phyloP scores from a whole-genome alignment of 2,113 vertebrate genomes.

The Strigops habroptila region DNA sequence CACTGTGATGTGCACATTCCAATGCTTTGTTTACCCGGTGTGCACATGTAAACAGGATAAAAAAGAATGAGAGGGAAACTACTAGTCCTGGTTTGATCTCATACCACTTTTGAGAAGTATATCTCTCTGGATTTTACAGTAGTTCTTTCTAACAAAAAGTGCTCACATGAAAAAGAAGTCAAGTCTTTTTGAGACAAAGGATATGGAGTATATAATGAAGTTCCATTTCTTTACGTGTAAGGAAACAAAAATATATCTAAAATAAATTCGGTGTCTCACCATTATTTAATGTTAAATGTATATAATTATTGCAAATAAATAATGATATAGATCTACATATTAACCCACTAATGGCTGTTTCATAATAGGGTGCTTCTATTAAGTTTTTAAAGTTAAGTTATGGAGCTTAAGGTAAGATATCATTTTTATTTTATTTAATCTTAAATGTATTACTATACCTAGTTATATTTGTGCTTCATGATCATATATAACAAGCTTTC shows the following conservation, averaged over 20 bases:
- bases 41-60: background rate
- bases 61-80: background rate
- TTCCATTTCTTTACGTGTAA: background rate
- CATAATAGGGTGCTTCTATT: background rate
- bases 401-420: background rate
- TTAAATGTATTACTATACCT: background rate
- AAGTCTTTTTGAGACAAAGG: background rate
- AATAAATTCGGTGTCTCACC: background rate
- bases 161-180: background rate
- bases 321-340: background rate
- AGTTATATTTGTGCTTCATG: background rate
- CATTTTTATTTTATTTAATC: background rate
- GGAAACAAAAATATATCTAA: background rate
- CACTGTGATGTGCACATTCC: background rate
- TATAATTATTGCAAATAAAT: background rate
- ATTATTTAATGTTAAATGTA: background rate
- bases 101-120: background rate
- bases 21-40: background rate
- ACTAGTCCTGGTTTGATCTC: background rate
- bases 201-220: background rate
- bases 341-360: background rate
- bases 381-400: background rate
- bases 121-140: background rate
- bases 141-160: background rate
- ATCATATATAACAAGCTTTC: fast-evolving